Conservation (phyloP, 2,888 invertebrate species). For the Synergus itoensis region DNA sequence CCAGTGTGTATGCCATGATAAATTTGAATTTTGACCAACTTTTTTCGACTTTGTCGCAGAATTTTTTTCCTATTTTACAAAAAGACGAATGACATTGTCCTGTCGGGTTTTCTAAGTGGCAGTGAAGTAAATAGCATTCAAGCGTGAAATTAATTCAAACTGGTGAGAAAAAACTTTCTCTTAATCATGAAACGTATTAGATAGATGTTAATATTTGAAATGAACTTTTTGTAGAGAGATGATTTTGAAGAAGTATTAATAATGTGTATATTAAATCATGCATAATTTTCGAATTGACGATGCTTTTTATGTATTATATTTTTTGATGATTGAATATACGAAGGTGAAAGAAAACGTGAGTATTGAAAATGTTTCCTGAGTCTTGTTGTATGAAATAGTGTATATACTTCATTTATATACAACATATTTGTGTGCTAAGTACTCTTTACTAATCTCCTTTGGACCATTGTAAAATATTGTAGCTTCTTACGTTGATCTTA, state of each 20-base stretch:
- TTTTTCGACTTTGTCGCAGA: neutral
- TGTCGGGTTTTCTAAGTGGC: neutral
- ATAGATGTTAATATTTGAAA: slow-evolving; percentile 12
- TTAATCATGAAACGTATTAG: neutral
- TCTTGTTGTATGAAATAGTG: slow-evolving; percentile 16
- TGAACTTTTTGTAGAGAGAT: neutral
- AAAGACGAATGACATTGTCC: slow-evolving; percentile 2
- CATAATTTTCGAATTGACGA: neutral
- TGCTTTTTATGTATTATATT: slow-evolving; percentile 20
- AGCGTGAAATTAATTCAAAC: slow-evolving; percentile 8
- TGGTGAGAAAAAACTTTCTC: neutral
- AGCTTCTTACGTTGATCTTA: slow-evolving; percentile 16
- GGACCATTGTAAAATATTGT: slow-evolving; percentile 33
- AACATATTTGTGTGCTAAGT: slow-evolving; percentile 17
- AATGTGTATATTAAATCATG: neutral
- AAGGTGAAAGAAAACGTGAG: neutral
- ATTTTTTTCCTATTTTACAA: slow-evolving; percentile 7
- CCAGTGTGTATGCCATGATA: slow-evolving; percentile 3
- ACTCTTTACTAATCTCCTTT: slow-evolving; percentile 15
- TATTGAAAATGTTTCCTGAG: neutral
- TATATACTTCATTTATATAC: slow-evolving; percentile 39
- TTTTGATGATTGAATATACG: neutral
- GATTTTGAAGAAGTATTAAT: neutral
- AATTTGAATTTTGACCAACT: slow-evolving; percentile 31
- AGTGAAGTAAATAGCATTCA: neutral